A percentile compares a stretch with the other conserved stretches of the same genome.
phyloP scores from a whole-genome alignment of 2,797 vertebrate species.

The Limosa lapponica region DNA sequence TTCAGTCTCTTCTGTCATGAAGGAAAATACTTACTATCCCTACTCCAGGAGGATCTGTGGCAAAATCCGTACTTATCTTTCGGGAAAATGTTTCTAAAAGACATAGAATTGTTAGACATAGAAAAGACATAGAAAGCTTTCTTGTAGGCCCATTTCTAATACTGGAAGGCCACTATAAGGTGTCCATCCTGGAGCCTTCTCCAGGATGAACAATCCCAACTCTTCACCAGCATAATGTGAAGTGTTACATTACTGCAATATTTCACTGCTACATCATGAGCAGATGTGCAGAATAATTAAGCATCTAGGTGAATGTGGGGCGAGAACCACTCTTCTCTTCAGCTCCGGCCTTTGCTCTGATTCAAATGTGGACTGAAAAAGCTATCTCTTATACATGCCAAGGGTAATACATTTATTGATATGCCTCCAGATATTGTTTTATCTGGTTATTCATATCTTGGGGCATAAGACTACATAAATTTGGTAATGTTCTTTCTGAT shows the following conservation, averaged over 20 bases:
- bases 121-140: neutral
- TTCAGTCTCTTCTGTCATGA: neutral
- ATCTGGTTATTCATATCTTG: neutral
- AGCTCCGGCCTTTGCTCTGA: neutral
- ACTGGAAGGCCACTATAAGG: too few species aligned
- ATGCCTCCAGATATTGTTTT: neutral
- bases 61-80: neutral
- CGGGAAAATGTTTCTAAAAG: neutral
- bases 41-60: neutral
- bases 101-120: neutral
- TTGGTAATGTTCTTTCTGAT: neutral
- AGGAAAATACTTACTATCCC: neutral
- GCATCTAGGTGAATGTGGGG: neutral
- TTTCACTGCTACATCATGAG: neutral
- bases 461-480: neutral
- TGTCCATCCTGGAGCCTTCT: too few species aligned
- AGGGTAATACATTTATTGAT: neutral
- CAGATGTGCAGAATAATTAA: neutral
- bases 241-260: neutral
- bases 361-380: neutral
- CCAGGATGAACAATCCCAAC: too few species aligned
- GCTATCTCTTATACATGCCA: neutral
- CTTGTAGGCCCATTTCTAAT: too few species aligned
- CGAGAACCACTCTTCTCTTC: neutral
- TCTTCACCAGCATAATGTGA: neutral